Evolutionary conservation across 2,888 invertebrate genomes (phyloP), one percentile per base, ranked within the genome.

Genomic region (Orchesella flavescens): DNA sequence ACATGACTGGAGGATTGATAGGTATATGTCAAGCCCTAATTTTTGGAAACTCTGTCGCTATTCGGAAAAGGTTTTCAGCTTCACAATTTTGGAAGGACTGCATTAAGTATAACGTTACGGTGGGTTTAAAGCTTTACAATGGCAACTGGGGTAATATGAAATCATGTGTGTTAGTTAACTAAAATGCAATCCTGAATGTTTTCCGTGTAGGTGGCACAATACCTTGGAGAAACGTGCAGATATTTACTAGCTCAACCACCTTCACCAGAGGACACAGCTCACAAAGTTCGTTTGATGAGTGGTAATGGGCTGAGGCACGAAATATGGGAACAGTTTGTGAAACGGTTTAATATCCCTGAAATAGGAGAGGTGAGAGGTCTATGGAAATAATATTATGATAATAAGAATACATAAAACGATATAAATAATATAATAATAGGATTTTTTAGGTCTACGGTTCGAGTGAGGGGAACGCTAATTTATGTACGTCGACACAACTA

Each of bases 251-350:
- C 95, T 12, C 94, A 95, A 59, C 93, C 94, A 5, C 92, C 92
- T 0, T 93, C 93, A 74, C 92, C 94, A 9, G 92, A 93, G 65
- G 96, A 96, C 89, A 93, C 91, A 10, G 91, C 93, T 65, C 96
- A 96, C 89, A 93, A 91, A 78, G 90, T 96, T 19, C 92, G 96
- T n/a, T 90, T 96, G 85, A 93, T 98, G 88, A 97, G 94, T 90
- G 98, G 98, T 55, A 99, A 98, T 90, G 98, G 98, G 0, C 91
- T 99, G 80, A 92, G 98, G 83, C 96, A 97, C 0, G 96, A 96
- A 92, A 97, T 98, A 88, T 99, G 98, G 98, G 92, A 92, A 1
- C 94, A 96, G 88, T 98, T 98, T 89, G 93, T 95, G 7, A 92
- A 94, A 43, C 93, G 98, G 61, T 98, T 98, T 89, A 93, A 94